phyloP scores from a whole-genome alignment of 2,113 vertebrate genomes.

The Larimichthys polyactis region DNA sequence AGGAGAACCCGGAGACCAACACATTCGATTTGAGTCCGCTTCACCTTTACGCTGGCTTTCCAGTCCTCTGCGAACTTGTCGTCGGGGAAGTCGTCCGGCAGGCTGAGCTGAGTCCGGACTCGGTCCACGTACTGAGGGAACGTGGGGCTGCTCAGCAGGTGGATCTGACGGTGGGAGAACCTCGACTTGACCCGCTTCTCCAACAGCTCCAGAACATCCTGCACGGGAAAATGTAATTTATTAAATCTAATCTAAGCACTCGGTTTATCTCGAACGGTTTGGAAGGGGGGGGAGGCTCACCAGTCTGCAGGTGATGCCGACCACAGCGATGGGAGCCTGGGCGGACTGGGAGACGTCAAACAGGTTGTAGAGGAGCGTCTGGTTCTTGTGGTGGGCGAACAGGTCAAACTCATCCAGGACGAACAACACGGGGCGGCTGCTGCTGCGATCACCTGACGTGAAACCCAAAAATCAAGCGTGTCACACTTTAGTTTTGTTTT shows the following conservation, averaged over 20 bases:
- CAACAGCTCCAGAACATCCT: constrained; percentile 97
- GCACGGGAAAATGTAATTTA: not conserved
- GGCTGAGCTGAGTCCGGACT: constrained; percentile 86
- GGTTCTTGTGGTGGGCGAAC: constrained; percentile 97
- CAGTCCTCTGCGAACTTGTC: constrained; percentile 86
- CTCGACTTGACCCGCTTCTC: constrained; percentile 98
- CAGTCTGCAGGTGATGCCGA: constrained; percentile 95
- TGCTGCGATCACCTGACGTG: constrained; percentile 87
- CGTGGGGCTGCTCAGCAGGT: constrained; percentile 87
- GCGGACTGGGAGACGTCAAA: constrained; percentile 96
- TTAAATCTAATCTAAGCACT: too few species aligned
- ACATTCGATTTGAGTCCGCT: not conserved
- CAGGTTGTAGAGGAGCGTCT: constrained; percentile 97
- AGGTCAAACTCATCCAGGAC: constrained; percentile 97
- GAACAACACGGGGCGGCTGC: constrained; percentile 93
- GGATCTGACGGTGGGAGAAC: constrained; percentile 97
- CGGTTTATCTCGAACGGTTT: not conserved
- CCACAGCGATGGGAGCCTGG: constrained; percentile 93
- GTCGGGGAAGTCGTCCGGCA: constrained; percentile 88
- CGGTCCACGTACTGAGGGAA: constrained; percentile 88
- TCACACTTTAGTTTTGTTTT: too few species aligned
- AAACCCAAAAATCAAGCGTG: not conserved
- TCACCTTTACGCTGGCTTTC: constrained; percentile 89
- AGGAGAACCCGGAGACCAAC: not conserved
- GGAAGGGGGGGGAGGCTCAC: constrained; percentile 71